These are phyloP conservation scores for Acomys russatus DNA, from an alignment of 2,797 vertebrate genomes.

Conservation along the genomic window DNA sequence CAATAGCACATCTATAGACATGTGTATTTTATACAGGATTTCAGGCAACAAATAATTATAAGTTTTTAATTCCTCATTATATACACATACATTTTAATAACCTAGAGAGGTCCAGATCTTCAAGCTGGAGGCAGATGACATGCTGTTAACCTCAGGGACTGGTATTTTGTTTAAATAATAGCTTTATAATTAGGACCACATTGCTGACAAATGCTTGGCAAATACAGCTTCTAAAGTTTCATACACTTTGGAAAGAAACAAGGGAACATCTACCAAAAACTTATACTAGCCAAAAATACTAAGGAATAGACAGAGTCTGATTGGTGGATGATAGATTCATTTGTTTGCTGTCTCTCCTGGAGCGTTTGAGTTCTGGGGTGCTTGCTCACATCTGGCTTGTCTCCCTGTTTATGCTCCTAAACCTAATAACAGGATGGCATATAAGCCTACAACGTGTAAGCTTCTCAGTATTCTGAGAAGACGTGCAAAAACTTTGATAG, in stretches of 20 bases:
- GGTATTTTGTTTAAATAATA: slow-evolving; percentile 56
- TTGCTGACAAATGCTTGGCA: slow-evolving; percentile 22
- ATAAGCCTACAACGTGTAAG: background rate
- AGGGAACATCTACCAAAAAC: slow-evolving; percentile 40
- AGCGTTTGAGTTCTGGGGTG: background rate
- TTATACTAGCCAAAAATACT: background rate
- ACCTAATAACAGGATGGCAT: background rate
- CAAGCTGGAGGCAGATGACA: background rate
- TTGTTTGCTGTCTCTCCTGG: background rate
- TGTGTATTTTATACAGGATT: background rate
- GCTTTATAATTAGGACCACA: slow-evolving; percentile 29
- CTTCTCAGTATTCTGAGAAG: background rate
- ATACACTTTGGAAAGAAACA: slow-evolving; percentile 9
- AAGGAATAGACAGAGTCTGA: background rate
- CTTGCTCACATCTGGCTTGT: background rate
- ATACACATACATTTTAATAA: slow-evolving; percentile 5
- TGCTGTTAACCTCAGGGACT: slow-evolving; percentile 38
- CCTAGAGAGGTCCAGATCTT: background rate
- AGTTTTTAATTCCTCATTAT: background rate
- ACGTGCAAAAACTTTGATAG: background rate
- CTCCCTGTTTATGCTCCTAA: background rate
- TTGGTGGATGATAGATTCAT: background rate
- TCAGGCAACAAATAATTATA: slow-evolving; percentile 13
- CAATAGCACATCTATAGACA: background rate
- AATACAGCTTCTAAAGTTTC: background rate